phyloP scores from a whole-genome alignment of 2,888 invertebrate genomes.

The Zygogramma bicolorata region DNA sequence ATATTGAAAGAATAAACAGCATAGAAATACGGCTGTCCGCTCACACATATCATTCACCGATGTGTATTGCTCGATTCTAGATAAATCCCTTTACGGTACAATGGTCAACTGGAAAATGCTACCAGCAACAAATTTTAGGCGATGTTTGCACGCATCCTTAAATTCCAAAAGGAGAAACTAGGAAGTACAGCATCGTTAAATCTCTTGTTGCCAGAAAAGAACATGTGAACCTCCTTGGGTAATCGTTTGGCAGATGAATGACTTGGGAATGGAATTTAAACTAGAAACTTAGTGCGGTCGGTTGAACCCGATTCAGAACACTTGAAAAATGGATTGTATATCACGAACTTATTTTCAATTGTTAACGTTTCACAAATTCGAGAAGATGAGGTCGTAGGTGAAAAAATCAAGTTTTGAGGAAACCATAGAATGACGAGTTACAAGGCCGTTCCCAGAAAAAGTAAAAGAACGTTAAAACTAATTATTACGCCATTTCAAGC shows the following conservation, averaged over 20 bases:
- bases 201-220: slow-evolving; percentile 14
- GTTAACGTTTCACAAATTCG: no score
- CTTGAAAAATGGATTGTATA: no score
- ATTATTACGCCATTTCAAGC: no score
- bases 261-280: slow-evolving; percentile 21
- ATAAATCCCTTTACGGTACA: neutral
- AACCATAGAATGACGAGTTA: no score
- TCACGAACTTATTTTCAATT: no score
- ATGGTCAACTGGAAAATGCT: slow-evolving; percentile 5
- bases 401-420: no score
- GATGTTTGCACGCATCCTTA: slow-evolving; percentile 32
- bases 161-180: slow-evolving; percentile 23
- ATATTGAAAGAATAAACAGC: no score
- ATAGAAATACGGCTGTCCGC: no score
- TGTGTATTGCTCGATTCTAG: neutral
- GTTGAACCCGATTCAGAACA: neutral
- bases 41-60: neutral
- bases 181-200: slow-evolving; percentile 23
- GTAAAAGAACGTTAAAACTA: no score
- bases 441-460: no score
- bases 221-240: neutral
- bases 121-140: slow-evolving; percentile 16
- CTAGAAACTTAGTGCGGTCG: slow-evolving; percentile 17
- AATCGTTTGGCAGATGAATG: slow-evolving; percentile 18
- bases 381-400: no score